Percentiles rank a stretch among this genome's conserved stretches.
phyloP scores from a whole-genome alignment of 1,140 invertebrate species.

The Thereuonema tuberculata region DNA sequence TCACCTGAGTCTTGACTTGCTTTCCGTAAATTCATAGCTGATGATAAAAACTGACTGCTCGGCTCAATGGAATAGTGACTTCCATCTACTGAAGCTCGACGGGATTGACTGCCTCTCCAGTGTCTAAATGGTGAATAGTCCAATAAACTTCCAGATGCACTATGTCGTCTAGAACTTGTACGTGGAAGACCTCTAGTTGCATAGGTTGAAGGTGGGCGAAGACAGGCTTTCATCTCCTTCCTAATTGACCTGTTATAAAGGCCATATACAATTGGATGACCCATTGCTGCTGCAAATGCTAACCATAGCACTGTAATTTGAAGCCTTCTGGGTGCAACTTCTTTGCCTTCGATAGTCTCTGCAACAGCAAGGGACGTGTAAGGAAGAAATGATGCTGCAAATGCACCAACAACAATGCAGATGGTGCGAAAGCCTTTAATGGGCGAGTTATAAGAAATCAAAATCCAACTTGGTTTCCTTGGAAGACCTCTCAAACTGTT shows the following conservation, averaged over 20 bases:
- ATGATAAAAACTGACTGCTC: not conserved
- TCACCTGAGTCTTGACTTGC: slow-evolving; percentile 12
- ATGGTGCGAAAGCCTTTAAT: slow-evolving; percentile 19
- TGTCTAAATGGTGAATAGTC: slow-evolving; percentile 7
- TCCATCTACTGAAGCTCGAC: not conserved
- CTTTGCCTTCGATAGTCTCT: slow-evolving; percentile 8
- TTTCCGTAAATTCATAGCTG: not conserved
- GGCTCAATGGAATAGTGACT: not conserved
- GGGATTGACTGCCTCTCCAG: not conserved
- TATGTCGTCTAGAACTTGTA: not conserved
- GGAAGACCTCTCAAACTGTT: not conserved
- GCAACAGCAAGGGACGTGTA: slow-evolving; percentile 14
- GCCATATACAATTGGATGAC: slow-evolving; percentile 20
- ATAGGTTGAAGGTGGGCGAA: slow-evolving; percentile 8
- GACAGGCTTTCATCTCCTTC: slow-evolving; percentile 16
- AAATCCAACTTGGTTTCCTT: not conserved
- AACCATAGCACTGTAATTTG: slow-evolving; percentile 9
- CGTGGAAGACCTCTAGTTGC: not conserved
- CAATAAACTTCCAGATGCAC: slow-evolving; percentile 2
- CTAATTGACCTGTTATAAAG: slow-evolving; percentile 19
- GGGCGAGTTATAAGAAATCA: slow-evolving; percentile 7
- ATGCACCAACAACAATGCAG: slow-evolving; percentile 18
- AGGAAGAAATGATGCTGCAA: slow-evolving; percentile 16
- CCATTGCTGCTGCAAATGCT: slow-evolving; percentile 10
- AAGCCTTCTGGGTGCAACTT: slow-evolving; percentile 1